Conservation (phyloP, 1,140 invertebrate genomes). For the Onthophagus taurus region DNA sequence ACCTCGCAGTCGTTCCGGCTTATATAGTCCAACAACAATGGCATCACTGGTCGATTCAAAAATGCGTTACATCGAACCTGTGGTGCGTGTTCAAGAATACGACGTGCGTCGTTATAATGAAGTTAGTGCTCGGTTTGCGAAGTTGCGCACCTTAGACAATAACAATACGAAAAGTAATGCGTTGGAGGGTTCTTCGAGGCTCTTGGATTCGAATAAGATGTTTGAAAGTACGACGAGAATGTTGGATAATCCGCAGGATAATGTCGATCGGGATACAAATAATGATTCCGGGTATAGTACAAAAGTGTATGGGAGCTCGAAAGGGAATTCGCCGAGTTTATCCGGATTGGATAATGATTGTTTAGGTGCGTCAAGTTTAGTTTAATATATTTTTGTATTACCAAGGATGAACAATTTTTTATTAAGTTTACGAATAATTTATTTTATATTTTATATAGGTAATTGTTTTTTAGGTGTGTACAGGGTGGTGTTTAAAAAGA, state of each 20-base stretch:
- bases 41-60: slow-evolving; percentile 19
- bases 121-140: slow-evolving; percentile 27
- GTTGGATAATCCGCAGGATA: slow-evolving; percentile 29
- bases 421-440: no score
- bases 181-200: slow-evolving; percentile 21
- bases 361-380: slow-evolving; percentile 34
- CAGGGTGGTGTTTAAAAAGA: no score
- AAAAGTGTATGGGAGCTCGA: slow-evolving; percentile 64
- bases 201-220: slow-evolving; percentile 27
- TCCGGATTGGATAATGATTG: slow-evolving; percentile 45
- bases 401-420: no score
- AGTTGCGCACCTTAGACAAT: slow-evolving; percentile 29
- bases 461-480: no score
- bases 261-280: slow-evolving; percentile 52
- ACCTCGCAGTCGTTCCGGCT: slow-evolving; percentile 37
- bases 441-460: no score
- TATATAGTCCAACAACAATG: slow-evolving; percentile 31
- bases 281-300: slow-evolving; percentile 73
- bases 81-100: slow-evolving; percentile 23
- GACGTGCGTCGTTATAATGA: not conserved
- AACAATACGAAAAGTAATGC: slow-evolving; percentile 20
- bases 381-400: no score
- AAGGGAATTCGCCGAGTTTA: slow-evolving; percentile 65
- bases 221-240: slow-evolving; percentile 26
- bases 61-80: slow-evolving; percentile 28